phyloP scores from a whole-genome alignment of 64 coral and sea anemone species.

The Stichodactyla helianthus region DNA sequence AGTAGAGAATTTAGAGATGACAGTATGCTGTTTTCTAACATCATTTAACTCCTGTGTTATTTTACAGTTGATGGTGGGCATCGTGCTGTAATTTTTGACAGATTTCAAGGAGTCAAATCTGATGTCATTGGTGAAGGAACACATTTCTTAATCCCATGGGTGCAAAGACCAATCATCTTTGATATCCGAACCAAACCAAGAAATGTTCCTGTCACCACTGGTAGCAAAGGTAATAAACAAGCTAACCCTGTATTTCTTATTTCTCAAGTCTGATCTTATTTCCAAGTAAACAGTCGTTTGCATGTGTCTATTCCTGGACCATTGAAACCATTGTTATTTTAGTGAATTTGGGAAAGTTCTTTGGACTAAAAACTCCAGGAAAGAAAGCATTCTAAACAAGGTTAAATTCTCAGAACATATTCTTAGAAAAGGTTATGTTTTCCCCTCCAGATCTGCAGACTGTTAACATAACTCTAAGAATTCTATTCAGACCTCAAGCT shows the following conservation, averaged over 20 bases:
- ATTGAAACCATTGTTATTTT: too few species aligned
- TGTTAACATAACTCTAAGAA: slow-evolving; percentile 96
- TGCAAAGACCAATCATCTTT: slow-evolving; percentile 97
- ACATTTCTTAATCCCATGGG: slow-evolving; percentile 98
- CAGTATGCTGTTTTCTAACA: too few species aligned
- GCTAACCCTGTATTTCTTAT: too few species aligned
- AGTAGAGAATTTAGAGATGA: too few species aligned
- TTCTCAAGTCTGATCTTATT: too few species aligned
- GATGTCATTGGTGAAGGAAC: slow-evolving; percentile 94
- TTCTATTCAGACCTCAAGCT: slow-evolving; percentile 86
- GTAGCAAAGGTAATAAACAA: slow-evolving; percentile 81
- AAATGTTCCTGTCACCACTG: slow-evolving; percentile 93
- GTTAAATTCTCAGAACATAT: background rate
- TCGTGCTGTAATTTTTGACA: slow-evolving; percentile 95
- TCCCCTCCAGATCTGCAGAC: slow-evolving; percentile 82
- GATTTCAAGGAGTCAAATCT: slow-evolving; percentile 97
- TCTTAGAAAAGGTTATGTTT: background rate
- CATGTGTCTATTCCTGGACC: too few species aligned
- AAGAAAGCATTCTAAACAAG: too few species aligned
- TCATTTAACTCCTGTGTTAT: background rate
- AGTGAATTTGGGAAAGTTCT: too few species aligned
- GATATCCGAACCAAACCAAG: slow-evolving; percentile 96
- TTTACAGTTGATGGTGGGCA: slow-evolving; percentile 94
- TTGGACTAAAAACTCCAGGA: too few species aligned
- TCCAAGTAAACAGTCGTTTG: too few species aligned